A percentile compares a stretch with the other conserved stretches of the same genome.
phyloP scores from a whole-genome alignment of 2,113 vertebrate genomes.

The Chlorodrepanis virens region DNA sequence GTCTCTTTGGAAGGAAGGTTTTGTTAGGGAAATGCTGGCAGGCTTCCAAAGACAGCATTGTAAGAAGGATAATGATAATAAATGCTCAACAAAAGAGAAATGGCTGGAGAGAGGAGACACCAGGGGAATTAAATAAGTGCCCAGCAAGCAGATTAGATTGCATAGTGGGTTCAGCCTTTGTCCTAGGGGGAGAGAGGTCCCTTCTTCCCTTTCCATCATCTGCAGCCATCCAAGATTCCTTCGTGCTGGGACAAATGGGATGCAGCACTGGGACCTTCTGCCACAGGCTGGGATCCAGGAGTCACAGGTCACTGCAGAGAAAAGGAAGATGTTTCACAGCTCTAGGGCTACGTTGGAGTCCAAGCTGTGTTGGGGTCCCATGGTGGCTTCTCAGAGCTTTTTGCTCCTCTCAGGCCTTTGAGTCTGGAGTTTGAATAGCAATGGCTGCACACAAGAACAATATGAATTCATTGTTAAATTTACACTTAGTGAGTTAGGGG shows the following conservation, averaged over 20 bases:
- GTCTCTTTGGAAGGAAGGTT: conserved; percentile 33
- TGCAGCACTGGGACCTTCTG: conserved; percentile 13
- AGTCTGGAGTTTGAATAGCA: neutral
- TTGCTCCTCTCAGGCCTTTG: neutral
- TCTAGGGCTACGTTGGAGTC: neutral
- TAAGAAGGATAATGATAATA: conserved; percentile 43
- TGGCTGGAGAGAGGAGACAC: neutral
- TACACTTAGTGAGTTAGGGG: neutral
- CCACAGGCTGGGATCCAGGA: neutral
- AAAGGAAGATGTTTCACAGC: conserved; percentile 20
- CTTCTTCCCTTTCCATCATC: conserved; percentile 2
- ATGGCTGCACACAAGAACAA: neutral
- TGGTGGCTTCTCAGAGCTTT: neutral
- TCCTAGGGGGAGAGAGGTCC: neutral
- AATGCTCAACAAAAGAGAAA: conserved; percentile 17
- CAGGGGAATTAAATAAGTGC: conserved; percentile 38
- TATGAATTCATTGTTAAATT: neutral
- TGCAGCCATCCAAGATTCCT: conserved; percentile 24
- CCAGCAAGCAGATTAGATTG: conserved; percentile 21
- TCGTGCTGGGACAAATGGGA: neutral
- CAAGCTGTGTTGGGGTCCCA: neutral
- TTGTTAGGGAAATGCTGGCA: conserved; percentile 56
- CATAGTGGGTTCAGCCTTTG: conserved; percentile 18
- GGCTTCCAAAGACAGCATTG: conserved; percentile 40
- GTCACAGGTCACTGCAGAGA: neutral